These are phyloP conservation scores for Phaedon cochleariae DNA, from an alignment of 2,888 invertebrate species.

Conservation along the genomic window DNA sequence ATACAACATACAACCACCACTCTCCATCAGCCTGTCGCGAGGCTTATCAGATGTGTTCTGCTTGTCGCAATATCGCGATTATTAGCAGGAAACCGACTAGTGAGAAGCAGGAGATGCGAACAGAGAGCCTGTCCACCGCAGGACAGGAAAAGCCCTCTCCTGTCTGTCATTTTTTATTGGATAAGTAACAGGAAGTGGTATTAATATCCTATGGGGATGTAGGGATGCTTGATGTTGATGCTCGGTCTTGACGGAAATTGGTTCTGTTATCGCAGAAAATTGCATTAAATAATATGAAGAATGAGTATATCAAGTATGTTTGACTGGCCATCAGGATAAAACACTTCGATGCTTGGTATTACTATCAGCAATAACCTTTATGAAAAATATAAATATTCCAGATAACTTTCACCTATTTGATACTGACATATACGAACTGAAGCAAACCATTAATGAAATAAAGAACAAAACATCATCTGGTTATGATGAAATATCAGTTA, in stretches of 20 bases:
- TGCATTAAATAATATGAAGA: constrained; percentile 23
- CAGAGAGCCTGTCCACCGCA: background rate
- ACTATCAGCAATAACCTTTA: no score
- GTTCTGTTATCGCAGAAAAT: constrained; percentile 43
- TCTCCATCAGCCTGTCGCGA: constrained; percentile 29
- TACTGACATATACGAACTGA: no score
- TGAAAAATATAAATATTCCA: no score
- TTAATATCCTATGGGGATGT: constrained; percentile 46
- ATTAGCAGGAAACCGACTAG: constrained; percentile 40
- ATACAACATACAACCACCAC: constrained; percentile 14
- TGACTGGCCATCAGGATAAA: no score
- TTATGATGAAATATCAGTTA: no score
- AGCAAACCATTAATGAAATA: no score
- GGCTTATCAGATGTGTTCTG: constrained; percentile 53
- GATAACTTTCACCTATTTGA: no score
- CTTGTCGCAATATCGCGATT: constrained; percentile 54
- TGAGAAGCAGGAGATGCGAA: background rate
- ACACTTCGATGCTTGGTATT: no score
- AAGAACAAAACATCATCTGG: no score
- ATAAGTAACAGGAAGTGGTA: constrained; percentile 44
- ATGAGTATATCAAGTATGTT: constrained; percentile 11
- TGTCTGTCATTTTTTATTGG: constrained; percentile 45
- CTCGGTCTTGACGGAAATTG: constrained; percentile 43
- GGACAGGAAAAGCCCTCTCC: constrained; percentile 17
- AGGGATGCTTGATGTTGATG: constrained; percentile 34